Conservation (phyloP, 2,797 vertebrate genomes). For the Spinus pinus region DNA sequence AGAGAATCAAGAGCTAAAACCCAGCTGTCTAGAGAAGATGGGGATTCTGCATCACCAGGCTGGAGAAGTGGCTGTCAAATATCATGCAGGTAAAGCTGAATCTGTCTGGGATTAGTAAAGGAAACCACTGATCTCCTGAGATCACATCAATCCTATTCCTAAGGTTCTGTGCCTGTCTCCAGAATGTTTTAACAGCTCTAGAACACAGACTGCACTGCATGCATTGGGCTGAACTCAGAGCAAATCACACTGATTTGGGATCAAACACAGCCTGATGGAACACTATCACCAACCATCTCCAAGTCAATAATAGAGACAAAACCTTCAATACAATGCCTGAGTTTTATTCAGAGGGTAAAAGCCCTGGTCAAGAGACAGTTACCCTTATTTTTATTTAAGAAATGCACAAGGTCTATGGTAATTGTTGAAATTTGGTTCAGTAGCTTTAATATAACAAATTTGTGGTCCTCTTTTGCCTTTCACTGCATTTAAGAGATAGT, state of each 20-base stretch:
- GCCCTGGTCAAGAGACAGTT: not conserved
- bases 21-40: not conserved
- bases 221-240: not conserved
- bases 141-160: not conserved
- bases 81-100: not conserved
- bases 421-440: not conserved
- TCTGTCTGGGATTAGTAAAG: not conserved
- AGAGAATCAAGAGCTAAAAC: not conserved
- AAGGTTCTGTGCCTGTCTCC: not conserved
- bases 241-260: not conserved
- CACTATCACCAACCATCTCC: not conserved
- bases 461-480: constrained; percentile 4
- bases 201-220: not conserved
- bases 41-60: not conserved
- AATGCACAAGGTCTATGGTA: not conserved
- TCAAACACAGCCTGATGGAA: not conserved
- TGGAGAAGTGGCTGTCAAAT: not conserved
- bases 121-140: not conserved
- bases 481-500: constrained; percentile 40
- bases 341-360: not conserved
- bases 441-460: constrained; percentile 8
- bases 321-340: not conserved
- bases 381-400: not conserved
- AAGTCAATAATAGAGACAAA: not conserved
- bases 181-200: not conserved